Conservation (phyloP, 2,888 invertebrate species). For the Saturnia pavonia region DNA sequence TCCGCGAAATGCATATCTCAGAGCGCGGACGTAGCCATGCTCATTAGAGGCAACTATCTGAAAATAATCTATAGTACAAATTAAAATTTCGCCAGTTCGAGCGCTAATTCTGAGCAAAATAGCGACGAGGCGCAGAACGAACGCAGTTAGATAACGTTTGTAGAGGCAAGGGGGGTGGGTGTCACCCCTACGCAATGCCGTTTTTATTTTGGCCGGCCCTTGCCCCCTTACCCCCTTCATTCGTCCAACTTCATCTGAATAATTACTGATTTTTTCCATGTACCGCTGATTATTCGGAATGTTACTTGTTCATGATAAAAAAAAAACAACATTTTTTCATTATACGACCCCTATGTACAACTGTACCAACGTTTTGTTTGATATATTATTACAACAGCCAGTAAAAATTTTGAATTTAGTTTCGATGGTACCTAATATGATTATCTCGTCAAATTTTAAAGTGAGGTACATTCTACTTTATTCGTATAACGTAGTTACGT, state of each 20-base stretch:
- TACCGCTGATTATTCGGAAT: constrained; percentile 82
- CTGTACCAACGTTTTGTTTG: constrained; percentile 38
- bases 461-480: not conserved
- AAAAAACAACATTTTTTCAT: constrained; percentile 70
- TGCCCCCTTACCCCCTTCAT: constrained; percentile 78
- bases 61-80: constrained; percentile 72
- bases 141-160: constrained; percentile 82
- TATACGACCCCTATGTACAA: constrained; percentile 54
- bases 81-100: constrained; percentile 75
- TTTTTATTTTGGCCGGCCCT: constrained; percentile 82
- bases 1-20: not conserved
- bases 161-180: constrained; percentile 70
- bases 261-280: constrained; percentile 82
- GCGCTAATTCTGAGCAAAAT: constrained; percentile 74
- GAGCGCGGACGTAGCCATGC: not conserved
- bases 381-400: not conserved
- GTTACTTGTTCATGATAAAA: constrained; percentile 81
- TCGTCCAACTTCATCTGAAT: constrained; percentile 82
- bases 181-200: constrained; percentile 81
- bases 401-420: constrained; percentile 3
- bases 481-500: too few species aligned
- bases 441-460: not conserved
- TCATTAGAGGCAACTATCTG: constrained; percentile 69
- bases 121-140: constrained; percentile 70
- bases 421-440: not conserved